Evolutionary conservation across 2,113 vertebrate genomes (phyloP), one percentile per base, ranked within the genome.

Genomic region (Leptodactylus fuscus): DNA sequence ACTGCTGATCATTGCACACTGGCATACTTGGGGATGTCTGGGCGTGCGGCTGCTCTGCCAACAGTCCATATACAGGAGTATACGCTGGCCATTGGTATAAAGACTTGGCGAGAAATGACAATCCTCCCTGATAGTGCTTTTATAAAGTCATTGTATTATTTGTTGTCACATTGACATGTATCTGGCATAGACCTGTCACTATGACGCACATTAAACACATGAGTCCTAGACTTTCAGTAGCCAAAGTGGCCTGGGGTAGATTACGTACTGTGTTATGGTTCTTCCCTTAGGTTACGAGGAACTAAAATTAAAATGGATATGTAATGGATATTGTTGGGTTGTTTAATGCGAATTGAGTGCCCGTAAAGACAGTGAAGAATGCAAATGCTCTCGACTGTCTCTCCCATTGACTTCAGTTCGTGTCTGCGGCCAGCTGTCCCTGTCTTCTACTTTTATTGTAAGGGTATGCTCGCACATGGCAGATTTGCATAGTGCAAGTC

Each of bases 1-100:
- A 79, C 22, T 79, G 76, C 76, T 79, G 76, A 79, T 79, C 51
- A 12, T 13, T 38, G 76, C 76, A 79, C 76, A 58, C 34, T 38
- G 4, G 22, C 51, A 38, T 78, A 34, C 27, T 36, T 55, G 48
- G 29, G 73, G 29, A 53, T 38, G 29, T 55, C 34, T 20, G 15
- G n/a, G n/a, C n/a, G 74, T 34, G 46, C 46, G 27, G 29, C 73
- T 76, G 1, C 46, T 18, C 27, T 36, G 29, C 71, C 71, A 27
- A 1, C 27, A 24, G 34, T n/a, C 71, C 8, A 13, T 15, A 27
- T 48, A 16, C 8, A 38, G 65, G 5, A 13, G 4, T 36, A 18
- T 67, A 36, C 0, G 34, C 10, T 12, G 24, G 58, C 58, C 16
- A 36, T 67, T 20, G 29, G 29, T 67, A 16, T 67, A 20, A 58